phyloP scores from a whole-genome alignment of 1,140 invertebrate species.

The Neodiprion virginianus region DNA sequence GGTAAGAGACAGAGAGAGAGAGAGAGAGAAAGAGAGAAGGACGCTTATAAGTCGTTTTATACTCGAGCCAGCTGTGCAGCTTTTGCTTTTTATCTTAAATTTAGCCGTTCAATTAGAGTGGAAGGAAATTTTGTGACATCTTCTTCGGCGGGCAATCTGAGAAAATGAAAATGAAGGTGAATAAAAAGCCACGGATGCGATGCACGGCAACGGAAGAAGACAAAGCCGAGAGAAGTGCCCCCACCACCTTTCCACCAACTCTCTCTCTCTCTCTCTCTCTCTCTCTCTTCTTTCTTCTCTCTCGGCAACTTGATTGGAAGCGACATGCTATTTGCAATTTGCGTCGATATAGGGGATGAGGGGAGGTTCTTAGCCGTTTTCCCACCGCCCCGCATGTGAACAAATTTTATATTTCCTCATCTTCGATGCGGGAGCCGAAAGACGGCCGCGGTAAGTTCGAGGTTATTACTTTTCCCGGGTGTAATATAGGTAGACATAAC shows the following conservation, averaged over 20 bases:
- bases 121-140: no score
- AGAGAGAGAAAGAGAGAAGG: slow-evolving; percentile 26
- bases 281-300: not conserved
- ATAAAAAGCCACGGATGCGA: not conserved
- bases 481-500: no score
- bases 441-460: no score
- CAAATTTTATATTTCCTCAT: no score
- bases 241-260: not conserved
- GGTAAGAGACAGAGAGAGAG: slow-evolving; percentile 6
- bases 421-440: no score
- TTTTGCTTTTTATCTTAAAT: no score
- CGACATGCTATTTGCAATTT: slow-evolving; percentile 51
- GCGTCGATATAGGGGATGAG: slow-evolving; percentile 23
- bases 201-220: slow-evolving; percentile 33
- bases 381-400: no score
- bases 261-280: not conserved
- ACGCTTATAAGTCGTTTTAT: slow-evolving; percentile 22
- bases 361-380: not conserved
- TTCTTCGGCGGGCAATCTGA: not conserved
- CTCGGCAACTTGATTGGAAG: slow-evolving; percentile 46
- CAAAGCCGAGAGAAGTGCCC: not conserved
- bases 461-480: no score
- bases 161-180: slow-evolving; percentile 1
- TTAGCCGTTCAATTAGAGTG: no score
- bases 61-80: not conserved